These are phyloP conservation scores for Spodoptera littoralis DNA, from an alignment of 2,888 invertebrate genomes.

Conservation along the genomic window DNA sequence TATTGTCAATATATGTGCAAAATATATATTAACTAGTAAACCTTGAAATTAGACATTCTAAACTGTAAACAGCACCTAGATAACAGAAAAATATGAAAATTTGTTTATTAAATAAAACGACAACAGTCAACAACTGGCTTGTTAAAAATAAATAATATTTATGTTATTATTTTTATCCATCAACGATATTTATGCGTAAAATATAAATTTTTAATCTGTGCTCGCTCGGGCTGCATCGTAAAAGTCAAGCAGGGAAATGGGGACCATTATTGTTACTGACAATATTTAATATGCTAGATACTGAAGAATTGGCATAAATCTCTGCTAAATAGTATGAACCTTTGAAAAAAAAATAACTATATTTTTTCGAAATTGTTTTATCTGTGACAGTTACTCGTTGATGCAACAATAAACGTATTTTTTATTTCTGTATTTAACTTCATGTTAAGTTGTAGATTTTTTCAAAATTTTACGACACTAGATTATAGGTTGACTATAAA, in stretches of 20 bases:
- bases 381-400: too few species aligned
- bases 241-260: slow-evolving; percentile 29
- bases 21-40: too few species aligned
- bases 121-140: slow-evolving; percentile 10
- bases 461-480: neutral
- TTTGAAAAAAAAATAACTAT: too few species aligned
- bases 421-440: too few species aligned
- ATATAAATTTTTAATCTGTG: slow-evolving; percentile 18
- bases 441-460: too few species aligned
- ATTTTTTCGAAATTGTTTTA: too few species aligned
- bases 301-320: slow-evolving; percentile 34
- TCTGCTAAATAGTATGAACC: slow-evolving; percentile 17
- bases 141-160: slow-evolving; percentile 5
- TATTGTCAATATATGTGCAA: too few species aligned
- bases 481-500: slow-evolving; percentile 7
- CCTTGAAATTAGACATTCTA: too few species aligned
- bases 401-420: too few species aligned
- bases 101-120: neutral
- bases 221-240: slow-evolving; percentile 25
- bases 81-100: neutral
- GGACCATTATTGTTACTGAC: neutral
- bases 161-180: slow-evolving; percentile 5
- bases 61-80: too few species aligned
- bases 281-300: slow-evolving; percentile 2
- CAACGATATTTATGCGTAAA: slow-evolving; percentile 22